A percentile compares a stretch with the other conserved stretches of the same genome.
These are phyloP conservation scores for Drosophila subpulchrella DNA, from an alignment of 1,140 invertebrate genomes.

Conservation along the genomic window DNA sequence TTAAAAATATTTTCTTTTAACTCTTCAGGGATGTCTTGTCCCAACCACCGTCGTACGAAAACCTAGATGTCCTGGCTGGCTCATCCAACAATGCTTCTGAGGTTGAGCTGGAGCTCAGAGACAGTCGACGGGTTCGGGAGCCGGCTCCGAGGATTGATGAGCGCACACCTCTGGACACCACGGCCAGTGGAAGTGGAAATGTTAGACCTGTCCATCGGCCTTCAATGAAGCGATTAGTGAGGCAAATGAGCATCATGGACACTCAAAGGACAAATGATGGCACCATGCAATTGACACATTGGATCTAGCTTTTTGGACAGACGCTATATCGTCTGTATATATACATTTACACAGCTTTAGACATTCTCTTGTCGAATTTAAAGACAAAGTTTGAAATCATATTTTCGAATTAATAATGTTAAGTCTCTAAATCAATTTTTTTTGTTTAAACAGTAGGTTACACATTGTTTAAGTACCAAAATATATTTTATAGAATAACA, in stretches of 20 bases:
- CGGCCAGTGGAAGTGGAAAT: slow-evolving; percentile 31
- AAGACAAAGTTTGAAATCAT: neutral
- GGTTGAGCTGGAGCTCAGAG: slow-evolving; percentile 65
- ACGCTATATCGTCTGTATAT: too few relatives aligned
- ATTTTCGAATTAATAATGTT: too few relatives aligned
- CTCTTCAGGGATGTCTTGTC: slow-evolving; percentile 56
- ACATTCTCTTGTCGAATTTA: too few relatives aligned
- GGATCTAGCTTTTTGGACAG: slow-evolving; percentile 87
- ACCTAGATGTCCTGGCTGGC: slow-evolving; percentile 86
- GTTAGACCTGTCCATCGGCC: slow-evolving; percentile 78
- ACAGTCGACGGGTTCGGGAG: slow-evolving; percentile 41
- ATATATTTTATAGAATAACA: neutral
- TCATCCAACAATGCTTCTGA: slow-evolving; percentile 79
- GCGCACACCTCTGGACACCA: slow-evolving; percentile 83
- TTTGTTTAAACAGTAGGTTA: neutral
- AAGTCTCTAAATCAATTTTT: neutral
- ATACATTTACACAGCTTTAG: too few relatives aligned
- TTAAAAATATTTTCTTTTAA: slow-evolving; percentile 1
- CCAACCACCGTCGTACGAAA: slow-evolving; percentile 86
- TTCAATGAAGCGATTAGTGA: slow-evolving; percentile 88
- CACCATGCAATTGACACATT: slow-evolving; percentile 92
- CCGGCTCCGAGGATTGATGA: slow-evolving; percentile 64
- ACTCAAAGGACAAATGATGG: slow-evolving; percentile 91
- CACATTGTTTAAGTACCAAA: neutral
- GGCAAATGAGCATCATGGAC: slow-evolving; percentile 91